Evolutionary conservation across 2,888 invertebrate species (phyloP), one percentile per base, ranked within the genome.

Genomic region (Agrilus cyanescens): DNA sequence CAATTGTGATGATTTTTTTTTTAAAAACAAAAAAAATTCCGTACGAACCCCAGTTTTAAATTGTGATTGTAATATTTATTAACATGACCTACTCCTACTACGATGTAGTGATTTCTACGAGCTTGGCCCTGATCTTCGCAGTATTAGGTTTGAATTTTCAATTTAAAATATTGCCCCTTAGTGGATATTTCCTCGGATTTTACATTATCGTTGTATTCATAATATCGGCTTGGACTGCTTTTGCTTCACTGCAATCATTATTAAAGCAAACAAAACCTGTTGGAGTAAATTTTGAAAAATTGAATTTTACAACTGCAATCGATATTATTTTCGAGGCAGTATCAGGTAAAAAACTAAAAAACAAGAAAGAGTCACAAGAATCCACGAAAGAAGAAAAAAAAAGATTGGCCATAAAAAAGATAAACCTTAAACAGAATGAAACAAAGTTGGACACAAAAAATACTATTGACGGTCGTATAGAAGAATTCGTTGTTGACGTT

Each of bases 171-270:
- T 38, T 52, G 35, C 51, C 50, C 5, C 25, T 52, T n/a, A 38
- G 49, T 32, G 53, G 53, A 41, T 57, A 68, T 41, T 72, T 69
- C 69, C 65, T 73, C 46, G 52, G 63, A n/a, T 48, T 68, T 34
- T 73, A 72, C 50, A 49, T 69, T 42, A 31, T 70, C 36, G 41
- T 59, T 31, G 48, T 72, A 33, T 71, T 72, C 58, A 53, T 72
- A 31, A 46, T 62, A 1, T 69, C 74, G 3, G 55, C 74, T 37
- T 66, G 68, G 50, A 45, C 70, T 34, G 73, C 74, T 58, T 72
- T 74, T 54, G 67, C 69, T 51, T 65, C 68, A 54, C 66, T 76
- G 18, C 73, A 75, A 54, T 72, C 69, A 64, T 55, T 76, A 43
- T 57, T 77, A 39, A 65, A 63, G 49, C 61, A 72, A 46, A 74